Conservation (phyloP, 2,888 invertebrate genomes). For the Melanotus villosus region DNA sequence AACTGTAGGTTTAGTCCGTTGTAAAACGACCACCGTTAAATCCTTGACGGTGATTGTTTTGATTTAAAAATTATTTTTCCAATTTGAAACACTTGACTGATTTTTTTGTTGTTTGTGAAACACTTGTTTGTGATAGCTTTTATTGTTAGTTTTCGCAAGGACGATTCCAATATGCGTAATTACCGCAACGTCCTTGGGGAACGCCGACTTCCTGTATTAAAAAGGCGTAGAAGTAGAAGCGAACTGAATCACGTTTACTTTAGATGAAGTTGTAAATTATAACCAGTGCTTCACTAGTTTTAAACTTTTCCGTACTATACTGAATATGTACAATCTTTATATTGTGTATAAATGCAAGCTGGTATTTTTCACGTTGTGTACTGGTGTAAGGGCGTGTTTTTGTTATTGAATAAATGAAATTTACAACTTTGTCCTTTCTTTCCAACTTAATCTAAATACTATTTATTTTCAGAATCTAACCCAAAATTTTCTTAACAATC, state of each 20-base stretch:
- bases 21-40: background rate
- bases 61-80: slow-evolving; percentile 5
- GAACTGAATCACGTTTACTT: too few species aligned
- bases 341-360: background rate
- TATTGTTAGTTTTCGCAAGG: background rate
- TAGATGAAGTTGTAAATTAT: too few species aligned
- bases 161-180: too few species aligned
- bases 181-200: too few species aligned
- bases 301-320: too few species aligned
- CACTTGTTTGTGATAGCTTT: slow-evolving; percentile 1
- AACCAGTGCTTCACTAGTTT: too few species aligned
- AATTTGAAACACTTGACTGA: slow-evolving; percentile 10
- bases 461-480: too few species aligned
- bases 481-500: too few species aligned
- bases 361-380: background rate
- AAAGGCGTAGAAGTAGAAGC: too few species aligned
- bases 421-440: too few species aligned
- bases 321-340: background rate
- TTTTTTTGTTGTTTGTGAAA: slow-evolving; percentile 3
- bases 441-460: too few species aligned
- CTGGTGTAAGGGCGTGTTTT: slow-evolving; percentile 3
- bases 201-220: too few species aligned
- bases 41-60: slow-evolving; percentile 1
- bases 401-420: background rate
- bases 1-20: slow-evolving; percentile 42